phyloP scores from a whole-genome alignment of 2,888 invertebrate genomes.

The Aphidoletes aphidimyza region DNA sequence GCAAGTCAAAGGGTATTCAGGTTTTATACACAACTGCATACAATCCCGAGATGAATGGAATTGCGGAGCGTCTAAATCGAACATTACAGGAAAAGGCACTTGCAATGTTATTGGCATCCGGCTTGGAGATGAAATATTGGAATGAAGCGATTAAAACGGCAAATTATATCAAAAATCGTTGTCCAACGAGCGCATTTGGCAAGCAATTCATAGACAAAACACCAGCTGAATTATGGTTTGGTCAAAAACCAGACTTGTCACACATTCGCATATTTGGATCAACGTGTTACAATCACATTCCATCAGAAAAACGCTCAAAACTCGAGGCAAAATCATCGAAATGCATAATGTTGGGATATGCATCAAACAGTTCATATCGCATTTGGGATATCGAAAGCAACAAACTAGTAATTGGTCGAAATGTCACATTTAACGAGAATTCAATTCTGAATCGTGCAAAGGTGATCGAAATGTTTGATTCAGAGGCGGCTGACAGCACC shows the following conservation, averaged over 20 bases:
- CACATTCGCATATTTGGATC: conserved; percentile 50
- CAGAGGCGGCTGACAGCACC: not conserved
- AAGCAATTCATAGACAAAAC: not conserved
- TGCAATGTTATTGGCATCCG: conserved; percentile 9
- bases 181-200: conserved; percentile 45
- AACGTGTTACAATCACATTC: conserved; percentile 31
- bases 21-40: conserved; percentile 27
- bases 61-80: conserved; percentile 55
- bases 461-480: not conserved
- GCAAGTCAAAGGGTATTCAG: conserved; percentile 33
- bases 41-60: conserved; percentile 55
- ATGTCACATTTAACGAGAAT: conserved; percentile 50
- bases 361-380: conserved; percentile 41
- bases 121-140: conserved; percentile 41
- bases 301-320: conserved; percentile 5
- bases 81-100: conserved; percentile 55
- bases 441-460: not conserved
- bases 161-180: conserved; percentile 48
- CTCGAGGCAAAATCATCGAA: conserved; percentile 10
- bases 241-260: conserved; percentile 25
- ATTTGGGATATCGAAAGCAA: conserved; percentile 29
- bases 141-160: conserved; percentile 36
- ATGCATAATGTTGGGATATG: conserved; percentile 53
- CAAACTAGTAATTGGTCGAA: conserved; percentile 46
- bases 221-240: conserved; percentile 54